Evolutionary conservation across 2,113 vertebrate genomes (phyloP).

Genomic region (Micromys minutus): DNA sequence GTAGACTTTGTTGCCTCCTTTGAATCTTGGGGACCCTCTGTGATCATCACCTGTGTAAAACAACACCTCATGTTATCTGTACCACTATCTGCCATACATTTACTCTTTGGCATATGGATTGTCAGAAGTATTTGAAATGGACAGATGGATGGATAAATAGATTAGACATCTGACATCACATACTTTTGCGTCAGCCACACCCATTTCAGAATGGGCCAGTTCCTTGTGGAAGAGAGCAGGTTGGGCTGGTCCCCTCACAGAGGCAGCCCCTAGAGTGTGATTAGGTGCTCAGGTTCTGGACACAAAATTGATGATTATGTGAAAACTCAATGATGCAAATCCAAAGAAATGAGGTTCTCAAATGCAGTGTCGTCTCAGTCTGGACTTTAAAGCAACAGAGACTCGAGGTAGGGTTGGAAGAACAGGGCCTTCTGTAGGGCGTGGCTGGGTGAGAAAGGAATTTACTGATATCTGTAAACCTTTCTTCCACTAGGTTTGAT

Average conservation of each 20-base stretch:
- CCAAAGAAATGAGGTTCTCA: background rate
- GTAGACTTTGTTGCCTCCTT: background rate
- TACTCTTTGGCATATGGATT: background rate
- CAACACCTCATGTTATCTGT: accelerated
- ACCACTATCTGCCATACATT: background rate
- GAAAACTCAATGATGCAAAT: background rate
- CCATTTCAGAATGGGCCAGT: background rate
- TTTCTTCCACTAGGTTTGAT: background rate
- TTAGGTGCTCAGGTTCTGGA: background rate
- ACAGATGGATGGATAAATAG: background rate
- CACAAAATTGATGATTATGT: background rate
- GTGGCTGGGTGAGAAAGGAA: background rate
- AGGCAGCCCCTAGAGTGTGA: accelerated
- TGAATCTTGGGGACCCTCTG: background rate
- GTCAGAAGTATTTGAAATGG: background rate
- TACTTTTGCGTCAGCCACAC: background rate
- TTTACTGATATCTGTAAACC: accelerated
- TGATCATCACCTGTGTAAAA: background rate
- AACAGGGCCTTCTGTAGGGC: too few species aligned
- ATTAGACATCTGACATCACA: too few species aligned
- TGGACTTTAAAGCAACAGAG: background rate
- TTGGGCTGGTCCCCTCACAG: background rate
- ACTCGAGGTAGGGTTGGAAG: background rate
- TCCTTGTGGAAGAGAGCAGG: background rate
- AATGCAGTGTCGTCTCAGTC: background rate